phyloP scores from a whole-genome alignment of 2,888 invertebrate species.

The Lycophotia porphyrea region DNA sequence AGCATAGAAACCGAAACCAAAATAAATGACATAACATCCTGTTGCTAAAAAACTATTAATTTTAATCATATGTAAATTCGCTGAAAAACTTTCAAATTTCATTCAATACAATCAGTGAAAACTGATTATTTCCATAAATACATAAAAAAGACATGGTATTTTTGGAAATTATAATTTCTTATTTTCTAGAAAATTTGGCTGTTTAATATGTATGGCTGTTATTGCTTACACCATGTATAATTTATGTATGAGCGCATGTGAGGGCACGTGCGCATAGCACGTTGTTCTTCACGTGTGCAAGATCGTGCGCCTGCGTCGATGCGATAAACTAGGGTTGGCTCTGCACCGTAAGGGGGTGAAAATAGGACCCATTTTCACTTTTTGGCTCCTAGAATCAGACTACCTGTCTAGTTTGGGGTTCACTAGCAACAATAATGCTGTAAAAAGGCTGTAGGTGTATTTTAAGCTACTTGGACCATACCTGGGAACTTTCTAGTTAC shows the following conservation, averaged over 20 bases:
- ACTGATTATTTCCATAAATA: slow-evolving; percentile 25
- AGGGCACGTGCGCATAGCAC: slow-evolving; percentile 69
- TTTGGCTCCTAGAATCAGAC: not conserved
- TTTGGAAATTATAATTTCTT: slow-evolving; percentile 23
- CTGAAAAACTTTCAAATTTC: not conserved
- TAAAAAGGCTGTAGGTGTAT: not conserved
- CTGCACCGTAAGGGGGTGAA: not conserved
- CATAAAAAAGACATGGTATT: not conserved
- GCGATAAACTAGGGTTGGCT: slow-evolving; percentile 57
- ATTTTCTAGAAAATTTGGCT: slow-evolving; percentile 48
- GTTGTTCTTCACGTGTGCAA: slow-evolving; percentile 70
- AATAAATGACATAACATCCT: slow-evolving; percentile 21
- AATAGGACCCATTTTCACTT: not conserved
- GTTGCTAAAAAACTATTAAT: slow-evolving; percentile 7
- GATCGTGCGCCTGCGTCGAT: slow-evolving; percentile 53
- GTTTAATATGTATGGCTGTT: slow-evolving; percentile 44
- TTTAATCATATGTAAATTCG: slow-evolving; percentile 26
- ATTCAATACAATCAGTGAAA: slow-evolving; percentile 23
- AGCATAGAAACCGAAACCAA: not conserved
- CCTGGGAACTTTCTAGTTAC: too few species aligned
- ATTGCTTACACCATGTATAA: slow-evolving; percentile 59
- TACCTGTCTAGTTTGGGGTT: not conserved
- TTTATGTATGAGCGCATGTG: slow-evolving; percentile 53
- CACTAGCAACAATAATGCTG: not conserved
- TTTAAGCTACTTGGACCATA: not conserved